A percentile compares a stretch with the other conserved stretches of the same genome.
Evolutionary conservation across 1,140 invertebrate species (phyloP).

Genomic region (Rhizoglyphus robini): DNA sequence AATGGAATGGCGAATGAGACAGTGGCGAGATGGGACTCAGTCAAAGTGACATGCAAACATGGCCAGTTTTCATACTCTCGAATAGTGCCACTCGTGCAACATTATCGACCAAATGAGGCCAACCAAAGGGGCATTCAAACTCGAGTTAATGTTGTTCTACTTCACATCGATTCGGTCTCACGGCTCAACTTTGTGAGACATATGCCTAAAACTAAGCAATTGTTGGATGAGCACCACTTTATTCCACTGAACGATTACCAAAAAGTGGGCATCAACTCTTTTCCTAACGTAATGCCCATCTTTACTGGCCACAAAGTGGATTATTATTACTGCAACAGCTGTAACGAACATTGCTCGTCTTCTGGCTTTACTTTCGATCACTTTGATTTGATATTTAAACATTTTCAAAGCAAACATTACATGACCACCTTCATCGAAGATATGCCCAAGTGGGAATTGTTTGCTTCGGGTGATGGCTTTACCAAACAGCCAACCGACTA

Average conservation of each 20-base stretch:
- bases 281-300: conserved; percentile 36
- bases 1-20: too few relatives aligned
- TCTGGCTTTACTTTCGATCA: neutral
- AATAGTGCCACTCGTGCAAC: too few relatives aligned
- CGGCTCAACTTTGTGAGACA: neutral
- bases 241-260: conserved; percentile 29
- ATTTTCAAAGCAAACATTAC: neutral
- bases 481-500: neutral
- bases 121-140: too few relatives aligned
- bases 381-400: neutral
- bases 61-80: too few relatives aligned
- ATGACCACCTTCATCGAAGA: neutral
- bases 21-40: too few relatives aligned
- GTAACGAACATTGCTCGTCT: neutral
- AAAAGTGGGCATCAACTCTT: conserved; percentile 38
- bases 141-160: neutral
- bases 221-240: neutral
- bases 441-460: too few relatives aligned
- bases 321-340: neutral
- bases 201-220: too few relatives aligned
- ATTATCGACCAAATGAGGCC: too few relatives aligned
- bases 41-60: too few relatives aligned
- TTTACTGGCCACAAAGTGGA: too few relatives aligned
- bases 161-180: neutral
- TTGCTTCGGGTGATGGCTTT: neutral